Percentiles rank a stretch among this genome's conserved stretches.
These are phyloP conservation scores for Solenodon paradoxus DNA, from an alignment of 2,113 vertebrate species.

Conservation along the genomic window DNA sequence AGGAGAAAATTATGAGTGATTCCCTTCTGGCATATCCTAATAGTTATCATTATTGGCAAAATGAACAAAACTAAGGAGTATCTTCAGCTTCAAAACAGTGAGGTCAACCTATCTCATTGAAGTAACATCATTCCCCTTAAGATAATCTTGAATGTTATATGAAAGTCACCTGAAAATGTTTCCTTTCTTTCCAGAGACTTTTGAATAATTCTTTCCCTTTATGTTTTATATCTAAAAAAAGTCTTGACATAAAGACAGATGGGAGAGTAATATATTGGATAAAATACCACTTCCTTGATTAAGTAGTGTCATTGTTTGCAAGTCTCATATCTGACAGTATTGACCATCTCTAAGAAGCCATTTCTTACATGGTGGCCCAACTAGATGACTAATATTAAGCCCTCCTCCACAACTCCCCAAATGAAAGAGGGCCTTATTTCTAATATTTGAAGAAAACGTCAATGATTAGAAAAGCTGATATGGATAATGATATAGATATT, in stretches of 20 bases:
- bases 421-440: not conserved
- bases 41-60: not conserved
- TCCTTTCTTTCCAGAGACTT: not conserved
- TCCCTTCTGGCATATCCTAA: not conserved
- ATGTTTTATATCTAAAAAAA: not conserved
- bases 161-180: not conserved
- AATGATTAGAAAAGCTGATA: constrained; percentile 1
- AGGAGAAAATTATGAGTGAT: not conserved
- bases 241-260: not conserved
- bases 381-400: not conserved
- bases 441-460: not conserved
- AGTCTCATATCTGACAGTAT: not conserved
- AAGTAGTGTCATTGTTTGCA: not conserved
- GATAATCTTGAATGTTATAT: not conserved
- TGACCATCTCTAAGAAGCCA: not conserved
- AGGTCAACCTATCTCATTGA: not conserved
- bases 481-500: constrained; percentile 7
- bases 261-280: not conserved
- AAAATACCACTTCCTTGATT: not conserved
- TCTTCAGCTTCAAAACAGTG: not conserved
- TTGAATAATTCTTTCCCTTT: not conserved
- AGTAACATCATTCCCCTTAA: not conserved
- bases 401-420: not conserved
- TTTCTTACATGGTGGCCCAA: not conserved
- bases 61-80: not conserved